phyloP scores from a whole-genome alignment of 2,797 vertebrate genomes.

The Neostethus bicornis region DNA sequence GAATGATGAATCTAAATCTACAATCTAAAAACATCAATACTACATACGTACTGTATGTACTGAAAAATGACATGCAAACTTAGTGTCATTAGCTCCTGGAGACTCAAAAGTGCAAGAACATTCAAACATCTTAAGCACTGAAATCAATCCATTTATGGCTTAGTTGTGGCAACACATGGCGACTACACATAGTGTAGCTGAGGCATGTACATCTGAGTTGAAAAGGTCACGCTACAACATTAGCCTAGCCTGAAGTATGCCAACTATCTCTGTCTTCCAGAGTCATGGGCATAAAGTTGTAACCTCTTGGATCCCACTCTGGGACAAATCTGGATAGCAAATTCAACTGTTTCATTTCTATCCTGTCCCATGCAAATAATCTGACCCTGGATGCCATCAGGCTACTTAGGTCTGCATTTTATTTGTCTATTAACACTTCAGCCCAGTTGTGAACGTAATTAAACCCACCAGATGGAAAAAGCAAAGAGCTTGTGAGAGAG shows the following conservation, averaged over 20 bases:
- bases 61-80: slow-evolving; percentile 11
- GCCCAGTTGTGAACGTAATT: slow-evolving; percentile 25
- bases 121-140: slow-evolving; percentile 5
- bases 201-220: slow-evolving; percentile 63
- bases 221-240: slow-evolving; percentile 56
- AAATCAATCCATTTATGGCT: slow-evolving; percentile 15
- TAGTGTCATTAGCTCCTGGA: slow-evolving; percentile 1
- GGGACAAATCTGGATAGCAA: slow-evolving; percentile 27
- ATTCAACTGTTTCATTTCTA: slow-evolving; percentile 27
- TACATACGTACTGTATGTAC: too few species aligned
- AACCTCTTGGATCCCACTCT: slow-evolving; percentile 35
- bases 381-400: slow-evolving; percentile 13
- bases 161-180: slow-evolving; percentile 17
- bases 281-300: slow-evolving; percentile 32
- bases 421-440: slow-evolving; percentile 15
- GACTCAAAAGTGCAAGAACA: neutral
- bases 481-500: slow-evolving; percentile 11
- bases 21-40: too few species aligned
- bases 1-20: neutral
- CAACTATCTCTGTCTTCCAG: slow-evolving; percentile 38
- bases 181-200: slow-evolving; percentile 3
- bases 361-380: slow-evolving; percentile 24
- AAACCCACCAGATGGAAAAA: slow-evolving; percentile 23
- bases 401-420: slow-evolving; percentile 12
- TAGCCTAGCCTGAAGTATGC: slow-evolving; percentile 43